Base-by-base conservation (phyloP, 92 coral and sea anemone species). In the Metridium senile region DNA sequence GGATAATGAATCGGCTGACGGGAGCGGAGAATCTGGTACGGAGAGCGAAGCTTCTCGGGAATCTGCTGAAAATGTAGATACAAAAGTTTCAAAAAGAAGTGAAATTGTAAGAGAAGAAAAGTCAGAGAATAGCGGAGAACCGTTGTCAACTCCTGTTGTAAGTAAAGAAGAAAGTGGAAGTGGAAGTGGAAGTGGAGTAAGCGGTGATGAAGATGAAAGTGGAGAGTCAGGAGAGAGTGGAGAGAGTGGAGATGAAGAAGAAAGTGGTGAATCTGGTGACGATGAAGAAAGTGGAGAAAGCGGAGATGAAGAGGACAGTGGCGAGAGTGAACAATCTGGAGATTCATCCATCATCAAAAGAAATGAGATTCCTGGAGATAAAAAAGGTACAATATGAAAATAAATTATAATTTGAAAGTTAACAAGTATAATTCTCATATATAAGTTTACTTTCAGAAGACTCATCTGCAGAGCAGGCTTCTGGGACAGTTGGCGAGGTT, bases 181-280 rank as follows among this genome's bases (percentile, higher is more conserved):
- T 18, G 82, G 68, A 11, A 52, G 73, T 9, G 81, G 87, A 23
- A 89, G 82, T 1, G 89, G 69, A 2, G 67, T 68, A 19, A 68
- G 46, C 21, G 86, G 28, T 74, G 66, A 61, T 34, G 88, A 52
- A 4, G 82, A 77, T 9, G 82, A 84, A 19, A 45, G 62, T 19
- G 84, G 77, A 0, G 79, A 70, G 13, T 20, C 46, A 11, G 75
- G 39, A 1, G 88, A 84, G 31, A 56, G 70, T 16, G 79, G 88
- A 63, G 84, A 74, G 6, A 23, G 23, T 10, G 66, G 23, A 61
- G 84, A 81, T 28, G 81, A 81, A 18, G 93, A 77, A 16, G 93
- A 85, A 33, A 81, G 87, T 27, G 93, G 82, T 19, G 93, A 85
- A 33, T 74, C 84, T 32, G 93, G 82, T 19, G 86, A 39, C 74